Percentiles rank a stretch among this genome's conserved stretches.
These are phyloP conservation scores for Oceanodroma leucorhoa DNA, from an alignment of 2,797 vertebrate species.

Conservation along the genomic window DNA sequence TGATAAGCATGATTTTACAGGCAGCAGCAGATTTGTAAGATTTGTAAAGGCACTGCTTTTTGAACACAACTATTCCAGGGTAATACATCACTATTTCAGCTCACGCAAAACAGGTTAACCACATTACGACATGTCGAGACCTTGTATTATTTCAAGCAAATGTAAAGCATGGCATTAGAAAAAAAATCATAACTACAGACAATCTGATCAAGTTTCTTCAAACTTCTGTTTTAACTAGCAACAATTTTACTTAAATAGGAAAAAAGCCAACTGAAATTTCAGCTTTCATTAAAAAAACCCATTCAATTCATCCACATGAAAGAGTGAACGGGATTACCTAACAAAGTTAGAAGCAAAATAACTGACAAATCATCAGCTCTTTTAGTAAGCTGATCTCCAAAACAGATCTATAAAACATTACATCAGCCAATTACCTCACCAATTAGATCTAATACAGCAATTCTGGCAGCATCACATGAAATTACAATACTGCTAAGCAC, in stretches of 20 bases:
- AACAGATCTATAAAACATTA: conserved; percentile 11
- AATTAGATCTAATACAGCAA: neutral
- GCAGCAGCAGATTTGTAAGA: neutral
- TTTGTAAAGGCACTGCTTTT: neutral
- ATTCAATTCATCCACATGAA: neutral
- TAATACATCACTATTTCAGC: neutral
- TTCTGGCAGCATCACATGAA: neutral
- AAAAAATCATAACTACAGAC: neutral
- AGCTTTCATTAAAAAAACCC: neutral
- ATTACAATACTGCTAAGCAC: neutral
- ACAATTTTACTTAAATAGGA: neutral
- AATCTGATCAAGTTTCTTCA: neutral
- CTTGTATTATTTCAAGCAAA: neutral
- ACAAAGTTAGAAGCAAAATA: neutral
- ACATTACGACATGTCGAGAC: neutral
- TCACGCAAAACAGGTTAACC: neutral
- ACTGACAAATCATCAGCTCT: neutral
- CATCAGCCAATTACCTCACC: neutral
- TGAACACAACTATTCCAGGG: neutral
- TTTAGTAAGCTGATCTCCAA: neutral
- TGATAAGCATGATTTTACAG: neutral
- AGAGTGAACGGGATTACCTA: neutral
- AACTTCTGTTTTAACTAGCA: neutral
- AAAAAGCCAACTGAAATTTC: neutral
- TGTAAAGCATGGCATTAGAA: neutral